Conservation (phyloP, 35 echinoderm and acorn worm species). For the Apostichopus japonicus region DNA sequence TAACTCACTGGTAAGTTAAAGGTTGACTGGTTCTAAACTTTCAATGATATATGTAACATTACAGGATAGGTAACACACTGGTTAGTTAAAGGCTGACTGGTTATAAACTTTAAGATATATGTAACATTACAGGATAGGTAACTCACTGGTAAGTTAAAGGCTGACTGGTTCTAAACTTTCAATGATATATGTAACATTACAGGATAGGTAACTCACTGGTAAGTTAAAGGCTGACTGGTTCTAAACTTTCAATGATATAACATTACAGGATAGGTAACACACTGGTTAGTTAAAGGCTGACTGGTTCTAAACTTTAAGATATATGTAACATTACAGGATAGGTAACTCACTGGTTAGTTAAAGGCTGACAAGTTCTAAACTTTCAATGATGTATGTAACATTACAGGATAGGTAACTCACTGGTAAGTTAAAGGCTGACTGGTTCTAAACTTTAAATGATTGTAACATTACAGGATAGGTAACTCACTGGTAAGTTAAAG, state of each 20-base stretch:
- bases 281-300: slow-evolving; percentile 96
- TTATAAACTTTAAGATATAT: not conserved
- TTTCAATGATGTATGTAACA: too few relatives aligned
- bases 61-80: slow-evolving; percentile 61
- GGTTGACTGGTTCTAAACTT: slow-evolving; percentile 55
- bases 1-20: slow-evolving; percentile 96
- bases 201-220: slow-evolving; percentile 71
- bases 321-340: too few relatives aligned
- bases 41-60: too few relatives aligned
- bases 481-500: slow-evolving; percentile 96
- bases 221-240: slow-evolving; percentile 87
- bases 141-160: slow-evolving; percentile 97
- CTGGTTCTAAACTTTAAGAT: slow-evolving; percentile 65
- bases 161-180: slow-evolving; percentile 59
- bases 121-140: too few relatives aligned
- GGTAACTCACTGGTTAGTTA: too few relatives aligned
- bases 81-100: slow-evolving; percentile 89
- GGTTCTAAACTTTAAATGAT: too few relatives aligned
- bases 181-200: too few relatives aligned
- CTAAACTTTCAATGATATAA: too few relatives aligned
- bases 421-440: too few relatives aligned
- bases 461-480: too few relatives aligned
- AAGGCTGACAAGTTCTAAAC: too few relatives aligned
- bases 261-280: not conserved
- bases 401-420: too few relatives aligned